Conservation (phyloP, 2,113 vertebrate genomes). For the Vulpes vulpes region DNA sequence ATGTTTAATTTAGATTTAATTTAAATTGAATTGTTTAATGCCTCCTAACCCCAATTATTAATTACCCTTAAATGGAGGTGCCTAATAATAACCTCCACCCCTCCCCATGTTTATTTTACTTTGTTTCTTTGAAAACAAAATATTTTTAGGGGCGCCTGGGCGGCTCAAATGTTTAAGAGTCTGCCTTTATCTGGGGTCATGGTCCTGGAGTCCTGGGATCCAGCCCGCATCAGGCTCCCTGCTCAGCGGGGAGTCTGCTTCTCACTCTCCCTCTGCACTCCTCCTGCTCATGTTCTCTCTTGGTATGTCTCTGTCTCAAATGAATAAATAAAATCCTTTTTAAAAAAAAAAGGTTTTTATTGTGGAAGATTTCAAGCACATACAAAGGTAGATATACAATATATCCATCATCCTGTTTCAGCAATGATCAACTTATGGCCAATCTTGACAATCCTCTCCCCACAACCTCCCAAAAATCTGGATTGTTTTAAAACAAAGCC, state of each 20-base stretch:
- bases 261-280: too few species aligned
- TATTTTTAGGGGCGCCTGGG: too few species aligned
- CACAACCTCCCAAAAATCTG: too few species aligned
- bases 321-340: too few species aligned
- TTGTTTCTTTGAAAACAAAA: not conserved
- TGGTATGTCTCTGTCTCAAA: too few species aligned
- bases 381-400: not conserved
- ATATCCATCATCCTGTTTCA: not conserved
- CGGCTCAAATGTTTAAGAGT: too few species aligned
- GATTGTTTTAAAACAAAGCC: constrained; percentile 10
- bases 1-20: not conserved
- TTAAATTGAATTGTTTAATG: not conserved
- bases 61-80: not conserved
- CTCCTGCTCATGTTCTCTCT: too few species aligned
- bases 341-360: not conserved
- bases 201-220: too few species aligned
- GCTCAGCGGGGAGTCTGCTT: too few species aligned
- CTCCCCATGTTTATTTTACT: not conserved
- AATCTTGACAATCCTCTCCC: not conserved
- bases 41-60: not conserved
- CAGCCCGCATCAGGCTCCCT: too few species aligned
- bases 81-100: not conserved
- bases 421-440: not conserved
- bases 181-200: too few species aligned
- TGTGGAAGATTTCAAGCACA: not conserved